Evolutionary conservation across 2,888 invertebrate species (phyloP).

Genomic region (Alviniconcha strummeri): DNA sequence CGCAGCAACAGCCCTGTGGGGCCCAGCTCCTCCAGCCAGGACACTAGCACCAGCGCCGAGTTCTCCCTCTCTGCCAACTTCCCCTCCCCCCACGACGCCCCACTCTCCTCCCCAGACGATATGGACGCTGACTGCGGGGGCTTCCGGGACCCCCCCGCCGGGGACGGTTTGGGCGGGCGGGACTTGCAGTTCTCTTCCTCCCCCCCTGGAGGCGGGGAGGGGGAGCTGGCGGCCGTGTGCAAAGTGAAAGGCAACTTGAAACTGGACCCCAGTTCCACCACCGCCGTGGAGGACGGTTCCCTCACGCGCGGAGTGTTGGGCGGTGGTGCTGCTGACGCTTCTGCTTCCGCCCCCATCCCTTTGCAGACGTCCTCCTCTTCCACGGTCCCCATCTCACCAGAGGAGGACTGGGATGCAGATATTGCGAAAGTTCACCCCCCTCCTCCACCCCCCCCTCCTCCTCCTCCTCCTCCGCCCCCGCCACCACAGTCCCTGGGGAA

Average conservation of each 20-base stretch:
- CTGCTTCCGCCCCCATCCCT: not conserved
- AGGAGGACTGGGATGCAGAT: conserved; percentile 51
- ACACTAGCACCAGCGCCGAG: conserved; percentile 57
- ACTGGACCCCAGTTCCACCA: not conserved
- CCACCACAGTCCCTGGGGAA: conserved; percentile 24
- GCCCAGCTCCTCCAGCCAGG: conserved; percentile 51
- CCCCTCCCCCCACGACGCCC: conserved; percentile 46
- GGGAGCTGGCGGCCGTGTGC: not conserved
- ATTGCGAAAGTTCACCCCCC: conserved; percentile 18
- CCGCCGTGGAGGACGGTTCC: too few relatives aligned
- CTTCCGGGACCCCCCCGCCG: not conserved
- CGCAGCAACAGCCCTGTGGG: conserved; percentile 50
- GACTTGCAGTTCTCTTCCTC: conserved; percentile 13
- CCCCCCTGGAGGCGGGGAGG: not conserved
- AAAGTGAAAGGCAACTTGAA: conserved; percentile 4
- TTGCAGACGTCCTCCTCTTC: not conserved
- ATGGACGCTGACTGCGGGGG: conserved; percentile 18
- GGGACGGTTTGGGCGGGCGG: not conserved
- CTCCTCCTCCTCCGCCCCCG: conserved; percentile 39
- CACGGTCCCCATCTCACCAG: conserved; percentile 5
- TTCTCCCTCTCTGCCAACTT: conserved; percentile 52
- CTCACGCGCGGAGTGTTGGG: not conserved
- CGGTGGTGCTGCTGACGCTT: not conserved
- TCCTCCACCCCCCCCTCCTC: conserved; percentile 40
- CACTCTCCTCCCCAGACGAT: conserved; percentile 48